Evolutionary conservation across 2,113 vertebrate species (phyloP), one percentile per base, ranked within the genome.

Genomic region (Gulo gulo): DNA sequence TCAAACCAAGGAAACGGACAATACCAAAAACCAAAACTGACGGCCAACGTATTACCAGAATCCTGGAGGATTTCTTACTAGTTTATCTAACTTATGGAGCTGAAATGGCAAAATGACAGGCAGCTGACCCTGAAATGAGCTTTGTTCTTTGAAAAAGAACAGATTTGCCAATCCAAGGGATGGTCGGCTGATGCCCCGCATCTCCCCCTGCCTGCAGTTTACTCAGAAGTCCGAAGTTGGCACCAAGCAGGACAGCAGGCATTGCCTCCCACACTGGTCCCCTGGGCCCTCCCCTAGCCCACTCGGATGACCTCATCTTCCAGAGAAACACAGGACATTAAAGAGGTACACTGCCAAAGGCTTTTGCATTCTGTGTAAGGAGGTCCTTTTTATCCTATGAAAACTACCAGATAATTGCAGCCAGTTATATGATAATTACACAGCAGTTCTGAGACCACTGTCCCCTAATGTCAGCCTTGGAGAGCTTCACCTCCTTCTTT

Each of bases 311-410:
- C 7, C 34, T 9, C 4, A 6, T 10, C 45, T 39, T 26, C 82
- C 78, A n/a, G 82, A 42, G 59, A 93, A n/a, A 24, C 26, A 34
- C 11, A 4, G 26, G 47, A 24, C n/a, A 76, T 34, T 13, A 29
- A 20, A 55, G 12, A 29, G 21, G 42, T 7, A 42, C 24, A 1
- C 55, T 18, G 0, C 0, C 55, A 1, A 18, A 10, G 0, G 2
- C 18, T 67, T 61, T 16, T 14, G 13, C 11, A 13, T 31, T 47
- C 73, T 55, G 6, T 2, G 8, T 71, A 26, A 34, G 59, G 11
- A 50, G 3, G 4, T 13, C 26, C 65, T 57, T 31, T 26, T 29
- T 59, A 47, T 0, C 55, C 20, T 71, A 20, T 3, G 10, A 45
- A n/a, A 97, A 61, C 34, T 67, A n/a, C 9, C 84, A 83, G 79